Evolutionary conservation across 2,888 invertebrate species (phyloP).

Genomic region (Drosophila hamatofila): DNA sequence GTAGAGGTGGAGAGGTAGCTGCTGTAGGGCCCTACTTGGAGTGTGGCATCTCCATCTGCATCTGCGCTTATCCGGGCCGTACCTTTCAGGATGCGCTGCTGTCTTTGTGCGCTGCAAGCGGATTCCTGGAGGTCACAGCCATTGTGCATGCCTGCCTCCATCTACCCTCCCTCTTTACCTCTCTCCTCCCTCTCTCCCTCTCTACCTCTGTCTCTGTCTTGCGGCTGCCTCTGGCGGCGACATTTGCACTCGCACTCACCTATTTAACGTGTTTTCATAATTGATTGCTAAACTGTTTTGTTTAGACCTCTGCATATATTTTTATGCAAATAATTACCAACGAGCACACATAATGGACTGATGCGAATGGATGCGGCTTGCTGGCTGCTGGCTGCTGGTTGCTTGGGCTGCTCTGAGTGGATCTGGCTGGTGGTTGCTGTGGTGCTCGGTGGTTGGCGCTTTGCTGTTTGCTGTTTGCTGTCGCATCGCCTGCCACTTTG

Average conservation of each 20-base stretch:
- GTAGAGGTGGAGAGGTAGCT: neutral
- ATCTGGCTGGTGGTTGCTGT: conserved; percentile 30
- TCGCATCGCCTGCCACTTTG: conserved; percentile 21
- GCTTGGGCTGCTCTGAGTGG: conserved; percentile 20
- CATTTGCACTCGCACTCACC: conserved; percentile 74
- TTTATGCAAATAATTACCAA: conserved; percentile 80
- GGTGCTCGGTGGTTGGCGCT: conserved; percentile 53
- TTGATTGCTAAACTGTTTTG: conserved; percentile 82
- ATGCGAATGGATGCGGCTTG: conserved; percentile 34
- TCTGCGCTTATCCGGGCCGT: conserved; percentile 23
- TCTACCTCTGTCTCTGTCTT: neutral
- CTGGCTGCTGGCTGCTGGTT: conserved; percentile 4
- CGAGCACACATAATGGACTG: conserved; percentile 71
- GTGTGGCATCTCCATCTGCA: conserved; percentile 57
- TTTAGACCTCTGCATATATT: conserved; percentile 80
- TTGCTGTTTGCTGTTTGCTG: conserved; percentile 22
- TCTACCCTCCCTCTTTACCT: neutral
- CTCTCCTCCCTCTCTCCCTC: neutral
- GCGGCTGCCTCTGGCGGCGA: conserved; percentile 50
- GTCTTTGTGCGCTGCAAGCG: conserved; percentile 19
- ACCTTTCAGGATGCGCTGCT: conserved; percentile 17
- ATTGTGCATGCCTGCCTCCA: conserved; percentile 36
- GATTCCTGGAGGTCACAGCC: conserved; percentile 52
- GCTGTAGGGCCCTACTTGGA: conserved; percentile 12
- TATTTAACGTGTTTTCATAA: conserved; percentile 81